Conservation (phyloP, 2,797 vertebrate genomes). For the Rhabdophis nuchalis region DNA sequence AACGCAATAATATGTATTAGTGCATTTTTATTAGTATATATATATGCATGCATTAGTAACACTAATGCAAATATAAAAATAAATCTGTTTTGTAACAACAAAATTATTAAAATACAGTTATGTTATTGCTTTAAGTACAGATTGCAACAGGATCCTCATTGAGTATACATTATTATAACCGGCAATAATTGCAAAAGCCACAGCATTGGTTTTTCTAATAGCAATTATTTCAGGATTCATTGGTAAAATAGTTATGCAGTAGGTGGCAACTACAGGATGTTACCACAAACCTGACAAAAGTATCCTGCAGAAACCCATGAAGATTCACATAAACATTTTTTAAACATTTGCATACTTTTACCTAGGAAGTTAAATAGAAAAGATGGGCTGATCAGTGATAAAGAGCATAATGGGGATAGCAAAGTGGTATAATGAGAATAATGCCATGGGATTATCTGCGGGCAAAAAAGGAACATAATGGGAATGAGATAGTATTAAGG, state of each 20-base stretch:
- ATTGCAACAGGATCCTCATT: constrained; percentile 53
- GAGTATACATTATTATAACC: neutral
- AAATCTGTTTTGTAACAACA: constrained; percentile 6
- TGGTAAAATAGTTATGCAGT: constrained; percentile 1
- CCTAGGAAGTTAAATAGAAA: constrained; percentile 66
- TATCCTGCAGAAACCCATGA: constrained; percentile 32
- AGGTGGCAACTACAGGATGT: neutral
- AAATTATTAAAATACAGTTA: constrained; percentile 58
- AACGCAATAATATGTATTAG: too few species aligned
- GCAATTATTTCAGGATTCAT: constrained; percentile 14
- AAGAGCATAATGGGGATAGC: constrained; percentile 67
- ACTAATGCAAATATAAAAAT: too few species aligned
- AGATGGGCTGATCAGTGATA: constrained; percentile 66
- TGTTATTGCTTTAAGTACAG: constrained; percentile 63
- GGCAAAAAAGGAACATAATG: constrained; percentile 66
- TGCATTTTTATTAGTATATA: too few species aligned
- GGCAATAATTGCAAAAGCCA: neutral
- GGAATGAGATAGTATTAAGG: constrained; percentile 72
- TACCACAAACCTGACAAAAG: constrained; percentile 52
- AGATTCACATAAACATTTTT: constrained; percentile 41
- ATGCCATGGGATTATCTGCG: constrained; percentile 68
- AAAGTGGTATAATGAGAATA: constrained; percentile 70
- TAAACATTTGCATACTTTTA: constrained; percentile 59
- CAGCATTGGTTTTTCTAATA: neutral
- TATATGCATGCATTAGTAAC: too few species aligned